Conservation (phyloP, 1,140 invertebrate genomes). For the Phocides pigmalion region DNA sequence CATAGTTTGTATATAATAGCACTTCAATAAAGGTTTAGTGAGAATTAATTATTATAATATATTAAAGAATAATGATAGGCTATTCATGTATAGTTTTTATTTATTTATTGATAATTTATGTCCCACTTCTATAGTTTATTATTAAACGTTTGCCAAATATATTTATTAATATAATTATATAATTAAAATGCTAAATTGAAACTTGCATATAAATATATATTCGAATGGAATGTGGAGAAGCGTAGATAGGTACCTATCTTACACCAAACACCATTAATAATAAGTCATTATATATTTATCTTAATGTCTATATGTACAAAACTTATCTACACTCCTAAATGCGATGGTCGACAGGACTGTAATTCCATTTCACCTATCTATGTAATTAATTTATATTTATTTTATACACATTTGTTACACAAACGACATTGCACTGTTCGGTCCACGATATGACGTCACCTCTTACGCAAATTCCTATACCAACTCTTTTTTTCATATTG, state of each 20-base stretch:
- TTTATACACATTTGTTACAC: slow-evolving; percentile 77
- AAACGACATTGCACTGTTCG: slow-evolving; percentile 78
- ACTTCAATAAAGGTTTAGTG: too few species aligned
- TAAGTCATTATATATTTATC: slow-evolving; percentile 64
- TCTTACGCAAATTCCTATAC: slow-evolving; percentile 49
- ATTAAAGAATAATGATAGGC: too few species aligned
- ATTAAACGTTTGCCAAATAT: slow-evolving; percentile 58
- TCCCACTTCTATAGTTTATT: too few species aligned
- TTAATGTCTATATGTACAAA: slow-evolving; percentile 77
- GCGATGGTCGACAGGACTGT: slow-evolving; percentile 74
- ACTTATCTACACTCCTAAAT: slow-evolving; percentile 67
- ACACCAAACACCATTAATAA: slow-evolving; percentile 81
- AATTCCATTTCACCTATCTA: slow-evolving; percentile 80
- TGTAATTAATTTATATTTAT: slow-evolving; percentile 58
- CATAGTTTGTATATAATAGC: too few species aligned
- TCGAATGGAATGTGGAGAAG: slow-evolving; percentile 71
- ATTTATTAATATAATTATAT: slow-evolving; percentile 39
- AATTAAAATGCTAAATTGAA: slow-evolving; percentile 76
- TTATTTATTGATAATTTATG: too few species aligned
- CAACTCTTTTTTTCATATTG: slow-evolving; percentile 43
- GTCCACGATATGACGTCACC: slow-evolving; percentile 70
- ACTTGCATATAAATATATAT: slow-evolving; percentile 82
- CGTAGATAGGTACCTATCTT: slow-evolving; percentile 78
- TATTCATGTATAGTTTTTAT: too few species aligned
- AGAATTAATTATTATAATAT: too few species aligned